phyloP scores from a whole-genome alignment of 2,888 invertebrate genomes.

The Antitype chi region DNA sequence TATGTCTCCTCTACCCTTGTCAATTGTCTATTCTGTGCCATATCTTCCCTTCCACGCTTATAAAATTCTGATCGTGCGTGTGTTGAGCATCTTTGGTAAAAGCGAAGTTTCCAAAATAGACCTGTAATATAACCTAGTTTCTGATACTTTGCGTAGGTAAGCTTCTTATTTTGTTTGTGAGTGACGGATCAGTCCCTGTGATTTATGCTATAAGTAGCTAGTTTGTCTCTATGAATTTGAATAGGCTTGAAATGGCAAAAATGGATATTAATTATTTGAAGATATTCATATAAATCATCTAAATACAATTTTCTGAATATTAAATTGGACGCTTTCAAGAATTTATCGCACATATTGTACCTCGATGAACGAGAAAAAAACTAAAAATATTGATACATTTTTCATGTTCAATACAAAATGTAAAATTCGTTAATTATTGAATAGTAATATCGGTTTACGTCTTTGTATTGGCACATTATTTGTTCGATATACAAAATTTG shows the following conservation, averaged over 20 bases:
- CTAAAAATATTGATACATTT: background rate
- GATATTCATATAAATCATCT: background rate
- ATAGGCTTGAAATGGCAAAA: background rate
- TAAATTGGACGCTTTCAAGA: background rate
- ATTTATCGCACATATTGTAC: background rate
- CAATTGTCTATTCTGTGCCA: conserved; percentile 80
- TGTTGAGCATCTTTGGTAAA: conserved; percentile 51
- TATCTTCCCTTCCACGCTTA: conserved; percentile 71
- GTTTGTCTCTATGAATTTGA: background rate
- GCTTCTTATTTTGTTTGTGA: conserved; percentile 41
- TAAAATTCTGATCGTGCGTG: conserved; percentile 64
- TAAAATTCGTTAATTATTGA: conserved; percentile 10
- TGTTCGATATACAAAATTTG: conserved; percentile 52
- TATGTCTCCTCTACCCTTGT: conserved; percentile 81
- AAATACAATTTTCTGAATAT: background rate
- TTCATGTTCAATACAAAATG: background rate
- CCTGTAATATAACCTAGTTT: conserved; percentile 61
- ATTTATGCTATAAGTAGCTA: background rate
- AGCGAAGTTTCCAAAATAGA: conserved; percentile 59
- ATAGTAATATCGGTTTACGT: conserved; percentile 13
- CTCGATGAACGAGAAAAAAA: background rate
- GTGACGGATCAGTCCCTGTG: conserved; percentile 6
- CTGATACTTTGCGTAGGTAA: conserved; percentile 54
- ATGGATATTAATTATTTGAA: background rate
- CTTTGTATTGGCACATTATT: conserved; percentile 48